A percentile compares a stretch with the other conserved stretches of the same genome.
Conservation (phyloP, 2,113 vertebrate genomes). For the Anoura caudifer region DNA sequence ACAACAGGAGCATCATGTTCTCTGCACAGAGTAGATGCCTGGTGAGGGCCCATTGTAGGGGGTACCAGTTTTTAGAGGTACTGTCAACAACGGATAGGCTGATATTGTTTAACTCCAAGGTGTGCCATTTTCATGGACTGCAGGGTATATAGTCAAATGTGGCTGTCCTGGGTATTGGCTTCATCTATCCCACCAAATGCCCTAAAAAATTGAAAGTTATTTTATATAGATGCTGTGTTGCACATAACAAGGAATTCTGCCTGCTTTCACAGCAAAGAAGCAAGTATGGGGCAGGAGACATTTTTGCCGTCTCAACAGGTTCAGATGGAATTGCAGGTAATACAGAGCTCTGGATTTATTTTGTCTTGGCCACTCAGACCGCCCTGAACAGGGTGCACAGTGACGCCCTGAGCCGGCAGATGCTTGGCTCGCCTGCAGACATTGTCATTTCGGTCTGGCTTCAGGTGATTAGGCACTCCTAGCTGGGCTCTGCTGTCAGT, state of each 20-base stretch:
- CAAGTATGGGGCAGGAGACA: background rate
- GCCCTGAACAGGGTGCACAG: background rate
- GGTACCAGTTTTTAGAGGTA: background rate
- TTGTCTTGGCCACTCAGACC: background rate
- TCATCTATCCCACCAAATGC: background rate
- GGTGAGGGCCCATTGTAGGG: background rate
- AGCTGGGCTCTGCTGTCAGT: conserved; percentile 31
- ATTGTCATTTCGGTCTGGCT: conserved; percentile 45
- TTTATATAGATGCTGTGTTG: background rate
- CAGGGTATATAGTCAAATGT: background rate
- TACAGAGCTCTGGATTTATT: conserved; percentile 2
- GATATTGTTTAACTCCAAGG: background rate
- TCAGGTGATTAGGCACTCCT: conserved; percentile 65
- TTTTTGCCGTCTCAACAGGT: background rate
- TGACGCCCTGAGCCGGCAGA: conserved; percentile 14
- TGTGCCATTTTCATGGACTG: background rate
- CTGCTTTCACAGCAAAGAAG: conserved; percentile 26
- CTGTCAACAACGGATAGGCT: background rate
- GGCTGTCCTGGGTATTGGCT: background rate
- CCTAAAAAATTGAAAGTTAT: background rate
- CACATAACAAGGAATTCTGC: background rate
- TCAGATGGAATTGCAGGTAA: conserved; percentile 36
- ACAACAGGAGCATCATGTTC: rapidly evolving
- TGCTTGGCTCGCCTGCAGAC: conserved; percentile 57
- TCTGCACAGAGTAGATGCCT: background rate